A percentile compares a stretch with the other conserved stretches of the same genome.
Conservation (phyloP, 2,888 invertebrate genomes). For the Biston stratarius region DNA sequence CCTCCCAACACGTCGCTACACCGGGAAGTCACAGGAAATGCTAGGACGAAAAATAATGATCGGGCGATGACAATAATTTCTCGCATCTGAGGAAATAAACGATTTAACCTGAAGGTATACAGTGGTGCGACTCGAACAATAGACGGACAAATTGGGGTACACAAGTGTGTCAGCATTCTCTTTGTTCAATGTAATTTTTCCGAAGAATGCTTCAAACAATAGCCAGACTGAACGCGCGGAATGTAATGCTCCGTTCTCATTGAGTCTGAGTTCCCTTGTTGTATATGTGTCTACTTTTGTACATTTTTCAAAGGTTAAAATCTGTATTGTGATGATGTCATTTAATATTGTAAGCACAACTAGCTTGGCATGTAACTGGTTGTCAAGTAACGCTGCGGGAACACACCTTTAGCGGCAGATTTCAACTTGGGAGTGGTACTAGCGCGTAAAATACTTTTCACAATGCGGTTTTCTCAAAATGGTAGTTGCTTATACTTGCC, state of each 20-base stretch:
- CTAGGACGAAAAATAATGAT: constrained; percentile 38
- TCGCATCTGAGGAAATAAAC: constrained; percentile 48
- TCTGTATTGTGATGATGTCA: too few relatives aligned
- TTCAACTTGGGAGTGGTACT: too few relatives aligned
- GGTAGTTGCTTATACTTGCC: too few relatives aligned
- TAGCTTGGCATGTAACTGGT: too few relatives aligned
- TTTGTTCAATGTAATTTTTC: constrained; percentile 71
- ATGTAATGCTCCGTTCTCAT: constrained; percentile 30
- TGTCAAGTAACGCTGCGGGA: too few relatives aligned
- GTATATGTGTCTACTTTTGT: neutral
- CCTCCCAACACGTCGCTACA: constrained; percentile 12
- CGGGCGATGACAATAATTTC: constrained; percentile 40
- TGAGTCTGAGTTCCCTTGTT: constrained; percentile 17
- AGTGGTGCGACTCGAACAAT: constrained; percentile 65
- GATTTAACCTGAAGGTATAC: constrained; percentile 61
- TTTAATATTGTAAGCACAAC: too few relatives aligned
- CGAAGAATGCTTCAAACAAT: constrained; percentile 62
- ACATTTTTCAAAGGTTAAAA: neutral
- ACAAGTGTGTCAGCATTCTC: constrained; percentile 67
- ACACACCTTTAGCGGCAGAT: too few relatives aligned
- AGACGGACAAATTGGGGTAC: constrained; percentile 71
- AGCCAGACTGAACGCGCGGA: constrained; percentile 35
- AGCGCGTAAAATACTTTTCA: too few relatives aligned
- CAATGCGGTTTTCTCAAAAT: too few relatives aligned
- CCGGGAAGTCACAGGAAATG: constrained; percentile 24